Evolutionary conservation across 2,888 invertebrate species (phyloP).

Genomic region (Chloromyia formosa): DNA sequence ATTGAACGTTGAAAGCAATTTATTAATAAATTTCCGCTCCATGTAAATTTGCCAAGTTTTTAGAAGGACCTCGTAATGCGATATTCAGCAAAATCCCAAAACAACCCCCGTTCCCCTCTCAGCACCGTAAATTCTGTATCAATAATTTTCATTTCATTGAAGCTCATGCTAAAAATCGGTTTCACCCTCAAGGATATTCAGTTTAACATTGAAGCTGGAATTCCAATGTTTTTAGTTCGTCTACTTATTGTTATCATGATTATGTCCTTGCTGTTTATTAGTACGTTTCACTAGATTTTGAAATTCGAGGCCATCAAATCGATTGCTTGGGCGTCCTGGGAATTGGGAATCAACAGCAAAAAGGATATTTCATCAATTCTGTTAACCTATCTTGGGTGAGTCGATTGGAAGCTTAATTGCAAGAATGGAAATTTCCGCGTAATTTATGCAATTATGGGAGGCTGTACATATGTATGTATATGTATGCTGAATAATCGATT

Average conservation of each 20-base stretch:
- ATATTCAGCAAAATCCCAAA: not conserved
- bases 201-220: not conserved
- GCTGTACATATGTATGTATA: no score
- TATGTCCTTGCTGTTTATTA: not conserved
- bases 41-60: not conserved
- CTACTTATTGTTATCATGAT: not conserved
- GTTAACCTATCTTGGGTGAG: no score
- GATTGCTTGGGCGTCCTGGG: no score
- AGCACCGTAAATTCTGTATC: not conserved
- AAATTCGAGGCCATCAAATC: no score
- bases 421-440: no score
- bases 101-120: no score
- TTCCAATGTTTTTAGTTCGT: not conserved
- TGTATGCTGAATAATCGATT: no score
- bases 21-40: not conserved
- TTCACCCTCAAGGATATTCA: not conserved
- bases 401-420: no score
- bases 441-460: no score
- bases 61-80: not conserved
- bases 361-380: no score
- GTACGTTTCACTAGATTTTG: no score
- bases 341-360: no score
- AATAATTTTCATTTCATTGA: conserved; percentile 6
- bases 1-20: not conserved
- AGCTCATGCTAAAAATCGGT: not conserved